Evolutionary conservation across 2,888 invertebrate species (phyloP), one percentile per base, ranked within the genome.

Genomic region (Arrhopalites spinosus): DNA sequence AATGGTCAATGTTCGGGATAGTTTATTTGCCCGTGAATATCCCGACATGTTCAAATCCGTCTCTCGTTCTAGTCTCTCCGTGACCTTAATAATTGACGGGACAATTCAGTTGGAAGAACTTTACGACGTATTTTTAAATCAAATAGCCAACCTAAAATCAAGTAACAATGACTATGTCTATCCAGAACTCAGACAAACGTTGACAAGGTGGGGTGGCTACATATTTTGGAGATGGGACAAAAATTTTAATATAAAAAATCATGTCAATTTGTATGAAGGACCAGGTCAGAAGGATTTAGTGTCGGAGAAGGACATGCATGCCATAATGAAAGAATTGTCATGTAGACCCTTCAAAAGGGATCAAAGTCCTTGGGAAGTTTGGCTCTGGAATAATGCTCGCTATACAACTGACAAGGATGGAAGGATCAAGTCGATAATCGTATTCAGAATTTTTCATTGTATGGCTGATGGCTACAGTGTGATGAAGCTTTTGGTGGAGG

Each of bases 311-410:
- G 13, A 13, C 25, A 7, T 66, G 45, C 23, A 45, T 20, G 66
- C 43, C n/a, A 25, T 66, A 3, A 20, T 23, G 3, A 30, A 66
- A n/a, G 20, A 20, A 2, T 36, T 66, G 8, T 15, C 45, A 7
- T 23, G 43, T 23, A 66, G 36, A 66, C 45, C 66, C 1, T 66
- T 43, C 13, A 45, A 8, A 2, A 0, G 11, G 2, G 17, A 23
- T 0, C 43, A 66, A 23, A 66, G 66, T 23, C 66, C 66, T 23
- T 66, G 66, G 66, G 66, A 66, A 45, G 30, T 66, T 36, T 45
- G 30, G 20, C n/a, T 66, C 66, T n/a, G 30, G 25, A 17, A 36
- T 13, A 66, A 66, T 43, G 43, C 45, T 3, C n/a, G 20, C 17
- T n/a, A n/a, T n/a, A 45, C 45, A 13, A 66, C 11, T 23, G 20